phyloP scores from a whole-genome alignment of 2,888 invertebrate species.

The Isoperla grammatica region DNA sequence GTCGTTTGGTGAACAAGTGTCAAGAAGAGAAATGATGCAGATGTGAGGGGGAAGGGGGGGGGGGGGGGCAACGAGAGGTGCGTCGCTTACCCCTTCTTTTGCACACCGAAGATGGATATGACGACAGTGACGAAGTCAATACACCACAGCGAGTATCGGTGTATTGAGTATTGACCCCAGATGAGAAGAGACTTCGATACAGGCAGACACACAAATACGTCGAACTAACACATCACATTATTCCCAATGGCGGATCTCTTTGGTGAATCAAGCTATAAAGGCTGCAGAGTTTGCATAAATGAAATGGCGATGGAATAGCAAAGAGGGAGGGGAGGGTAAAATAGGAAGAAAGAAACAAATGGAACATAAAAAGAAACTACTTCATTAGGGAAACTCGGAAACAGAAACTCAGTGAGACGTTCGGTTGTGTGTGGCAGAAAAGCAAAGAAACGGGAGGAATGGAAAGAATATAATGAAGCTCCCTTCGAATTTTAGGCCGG shows the following conservation, averaged over 20 bases:
- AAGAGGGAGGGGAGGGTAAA: slow-evolving; percentile 15
- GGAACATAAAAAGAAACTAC: slow-evolving; percentile 22
- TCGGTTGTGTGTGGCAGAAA: slow-evolving; percentile 13
- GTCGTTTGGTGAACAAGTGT: too few relatives aligned
- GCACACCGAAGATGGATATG: too few relatives aligned
- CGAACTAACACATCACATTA: too few relatives aligned
- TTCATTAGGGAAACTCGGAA: slow-evolving; percentile 27
- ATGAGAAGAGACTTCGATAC: slow-evolving; percentile 27
- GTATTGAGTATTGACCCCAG: too few relatives aligned
- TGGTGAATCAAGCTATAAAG: slow-evolving; percentile 16
- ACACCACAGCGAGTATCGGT: too few relatives aligned
- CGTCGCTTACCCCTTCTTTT: too few relatives aligned
- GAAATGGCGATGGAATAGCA: slow-evolving; percentile 22
- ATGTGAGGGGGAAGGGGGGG: too few relatives aligned
- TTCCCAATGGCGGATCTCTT: slow-evolving; percentile 1
- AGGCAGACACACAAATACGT: slow-evolving; percentile 20
- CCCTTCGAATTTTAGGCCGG: not conserved
- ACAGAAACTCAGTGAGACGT: slow-evolving; percentile 13
- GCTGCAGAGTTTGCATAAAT: slow-evolving; percentile 15
- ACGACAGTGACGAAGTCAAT: too few relatives aligned
- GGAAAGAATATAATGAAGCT: slow-evolving; percentile 24
- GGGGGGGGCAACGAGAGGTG: too few relatives aligned
- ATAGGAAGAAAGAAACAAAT: slow-evolving; percentile 13
- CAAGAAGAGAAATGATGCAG: too few relatives aligned
- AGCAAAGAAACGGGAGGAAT: slow-evolving; percentile 16